phyloP scores from a whole-genome alignment of 1,140 invertebrate genomes.

The Eupeodes corollae region DNA sequence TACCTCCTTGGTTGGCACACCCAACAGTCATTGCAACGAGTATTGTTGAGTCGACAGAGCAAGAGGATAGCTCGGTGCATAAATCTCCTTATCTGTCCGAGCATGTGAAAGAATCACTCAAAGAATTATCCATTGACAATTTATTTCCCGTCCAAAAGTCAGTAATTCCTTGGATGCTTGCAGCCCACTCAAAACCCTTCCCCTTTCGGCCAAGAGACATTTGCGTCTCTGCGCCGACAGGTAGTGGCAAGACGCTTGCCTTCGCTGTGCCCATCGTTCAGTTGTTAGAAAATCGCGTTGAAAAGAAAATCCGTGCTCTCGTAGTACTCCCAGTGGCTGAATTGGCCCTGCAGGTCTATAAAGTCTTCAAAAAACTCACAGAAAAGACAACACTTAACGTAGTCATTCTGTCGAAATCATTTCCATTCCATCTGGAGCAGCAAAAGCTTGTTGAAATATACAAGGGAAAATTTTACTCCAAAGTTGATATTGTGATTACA shows the following conservation, averaged over 20 bases:
- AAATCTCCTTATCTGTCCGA: conserved; percentile 20
- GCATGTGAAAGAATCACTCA: conserved; percentile 50
- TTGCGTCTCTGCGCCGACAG: conserved; percentile 95
- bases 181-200: conserved; percentile 45
- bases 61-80: conserved; percentile 39
- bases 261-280: conserved; percentile 90
- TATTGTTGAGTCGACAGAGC: conserved; percentile 38
- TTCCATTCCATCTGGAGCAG: conserved; percentile 64
- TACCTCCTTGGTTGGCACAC: conserved; percentile 78
- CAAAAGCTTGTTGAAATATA: conserved; percentile 56
- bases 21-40: conserved; percentile 57
- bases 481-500: conserved; percentile 81
- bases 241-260: conserved; percentile 93
- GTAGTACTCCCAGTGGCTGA: conserved; percentile 86
- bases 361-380: conserved; percentile 67
- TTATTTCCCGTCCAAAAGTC: conserved; percentile 81
- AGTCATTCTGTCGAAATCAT: conserved; percentile 59
- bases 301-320: conserved; percentile 62
- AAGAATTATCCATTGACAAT: conserved; percentile 58
- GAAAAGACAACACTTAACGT: conserved; percentile 61
- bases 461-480: conserved; percentile 40
- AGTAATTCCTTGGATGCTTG: conserved; percentile 71
- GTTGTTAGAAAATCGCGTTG: conserved; percentile 31
- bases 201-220: conserved; percentile 68
- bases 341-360: conserved; percentile 77